Percentiles rank a stretch among this genome's conserved stretches.
These are phyloP conservation scores for Trochalopteron elliotii DNA, from an alignment of 2,113 vertebrate species.

Conservation along the genomic window DNA sequence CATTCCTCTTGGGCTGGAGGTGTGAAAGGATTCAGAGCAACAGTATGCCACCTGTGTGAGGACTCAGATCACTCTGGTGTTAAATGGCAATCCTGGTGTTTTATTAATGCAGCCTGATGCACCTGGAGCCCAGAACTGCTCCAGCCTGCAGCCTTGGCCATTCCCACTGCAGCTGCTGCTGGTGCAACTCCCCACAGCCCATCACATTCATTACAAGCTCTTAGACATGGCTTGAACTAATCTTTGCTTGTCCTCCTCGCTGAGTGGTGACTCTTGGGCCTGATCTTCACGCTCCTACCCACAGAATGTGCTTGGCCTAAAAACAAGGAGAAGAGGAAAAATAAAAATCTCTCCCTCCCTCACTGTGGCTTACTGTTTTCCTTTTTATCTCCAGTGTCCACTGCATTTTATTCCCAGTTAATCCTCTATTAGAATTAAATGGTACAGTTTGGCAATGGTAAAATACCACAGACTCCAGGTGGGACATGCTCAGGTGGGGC, in stretches of 20 bases:
- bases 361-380: no score
- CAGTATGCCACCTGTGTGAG: neutral
- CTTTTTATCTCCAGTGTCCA: no score
- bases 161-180: neutral
- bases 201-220: slow-evolving; percentile 4
- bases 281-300: neutral
- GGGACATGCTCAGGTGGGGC: rapidly evolving
- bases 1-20: rapidly evolving
- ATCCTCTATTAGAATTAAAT: rapidly evolving
- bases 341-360: neutral
- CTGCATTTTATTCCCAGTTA: neutral
- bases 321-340: neutral
- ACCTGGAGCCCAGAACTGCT: neutral
- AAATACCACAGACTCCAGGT: neutral
- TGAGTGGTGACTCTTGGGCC: neutral
- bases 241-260: neutral
- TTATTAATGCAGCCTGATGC: neutral
- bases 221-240: neutral
- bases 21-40: neutral
- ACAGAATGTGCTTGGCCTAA: slow-evolving; percentile 57
- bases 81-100: rapidly evolving
- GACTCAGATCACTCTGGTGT: rapidly evolving
- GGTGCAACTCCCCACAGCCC: neutral
- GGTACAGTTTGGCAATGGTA: rapidly evolving
- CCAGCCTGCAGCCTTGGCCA: neutral